A percentile compares a stretch with the other conserved stretches of the same genome.
These are phyloP conservation scores for Epinephelus coioides DNA, from an alignment of 2,797 vertebrate genomes.

Conservation along the genomic window DNA sequence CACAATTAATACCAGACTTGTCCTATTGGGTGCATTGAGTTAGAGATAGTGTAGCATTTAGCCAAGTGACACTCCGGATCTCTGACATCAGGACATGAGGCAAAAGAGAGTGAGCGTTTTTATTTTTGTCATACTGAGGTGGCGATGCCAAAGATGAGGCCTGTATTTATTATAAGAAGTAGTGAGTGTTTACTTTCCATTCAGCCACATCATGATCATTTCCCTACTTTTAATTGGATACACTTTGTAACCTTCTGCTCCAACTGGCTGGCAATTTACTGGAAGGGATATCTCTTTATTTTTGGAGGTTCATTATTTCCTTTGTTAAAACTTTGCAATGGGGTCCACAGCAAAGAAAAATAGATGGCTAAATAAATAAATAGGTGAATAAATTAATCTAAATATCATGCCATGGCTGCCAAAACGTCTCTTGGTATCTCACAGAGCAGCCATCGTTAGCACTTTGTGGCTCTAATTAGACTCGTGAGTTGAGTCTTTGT, in stretches of 20 bases:
- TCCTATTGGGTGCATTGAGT: not conserved
- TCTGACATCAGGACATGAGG: slow-evolving; percentile 6
- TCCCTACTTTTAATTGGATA: slow-evolving; percentile 75
- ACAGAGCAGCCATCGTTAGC: slow-evolving; percentile 61
- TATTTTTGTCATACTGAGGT: not conserved
- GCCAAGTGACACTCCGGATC: slow-evolving; percentile 11
- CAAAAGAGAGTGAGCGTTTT: not conserved
- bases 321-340: slow-evolving; percentile 14
- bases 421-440: slow-evolving; percentile 53
- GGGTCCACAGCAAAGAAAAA: slow-evolving; percentile 17
- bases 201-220: slow-evolving; percentile 49
- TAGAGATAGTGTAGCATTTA: slow-evolving; percentile 22
- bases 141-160: slow-evolving; percentile 10
- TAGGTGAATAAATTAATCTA: slow-evolving; percentile 40
- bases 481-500: slow-evolving; percentile 63
- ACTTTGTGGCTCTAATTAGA: slow-evolving; percentile 81
- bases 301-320: slow-evolving; percentile 30
- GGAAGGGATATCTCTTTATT: slow-evolving; percentile 8
- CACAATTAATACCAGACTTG: slow-evolving; percentile 12
- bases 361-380: slow-evolving; percentile 32
- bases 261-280: slow-evolving; percentile 24
- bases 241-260: slow-evolving; percentile 57
- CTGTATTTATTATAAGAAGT: slow-evolving; percentile 16
- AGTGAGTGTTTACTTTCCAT: slow-evolving; percentile 40
- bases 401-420: slow-evolving; percentile 52